phyloP scores from a whole-genome alignment of 2,113 vertebrate species.

The Thunnus thynnus region DNA sequence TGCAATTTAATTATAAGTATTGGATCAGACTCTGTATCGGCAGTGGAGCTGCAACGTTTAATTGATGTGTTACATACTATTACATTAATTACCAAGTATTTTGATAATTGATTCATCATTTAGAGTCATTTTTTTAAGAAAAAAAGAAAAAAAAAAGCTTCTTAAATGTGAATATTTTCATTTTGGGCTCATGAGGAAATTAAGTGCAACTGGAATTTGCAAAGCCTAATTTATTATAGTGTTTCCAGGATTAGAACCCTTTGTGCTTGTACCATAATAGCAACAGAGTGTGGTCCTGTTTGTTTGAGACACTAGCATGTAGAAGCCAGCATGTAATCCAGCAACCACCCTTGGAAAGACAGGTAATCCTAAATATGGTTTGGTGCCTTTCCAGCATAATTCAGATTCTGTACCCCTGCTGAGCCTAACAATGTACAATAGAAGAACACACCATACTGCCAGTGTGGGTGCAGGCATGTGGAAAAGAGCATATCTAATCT shows the following conservation, averaged over 20 bases:
- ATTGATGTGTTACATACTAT: no score
- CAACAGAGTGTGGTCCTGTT: constrained; percentile 1
- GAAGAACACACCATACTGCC: constrained; percentile 1
- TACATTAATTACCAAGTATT: no score
- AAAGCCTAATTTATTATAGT: constrained; percentile 17
- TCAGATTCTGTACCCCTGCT: constrained; percentile 5
- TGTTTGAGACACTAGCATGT: neutral
- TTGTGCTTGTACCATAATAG: constrained; percentile 1
- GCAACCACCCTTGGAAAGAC: constrained; percentile 32
- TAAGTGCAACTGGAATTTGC: constrained; percentile 20
- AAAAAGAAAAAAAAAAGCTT: no score
- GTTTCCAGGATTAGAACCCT: neutral
- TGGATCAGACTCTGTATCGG: no score
- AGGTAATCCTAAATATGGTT: constrained; percentile 41
- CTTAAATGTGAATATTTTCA: no score
- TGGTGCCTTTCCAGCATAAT: constrained; percentile 31
- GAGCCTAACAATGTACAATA: constrained; percentile 37
- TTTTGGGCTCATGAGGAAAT: neutral
- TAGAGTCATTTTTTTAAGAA: no score
- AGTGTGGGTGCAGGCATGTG: constrained; percentile 25
- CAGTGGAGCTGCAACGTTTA: no score
- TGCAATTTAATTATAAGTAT: no score
- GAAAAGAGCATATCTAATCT: constrained; percentile 31
- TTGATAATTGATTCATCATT: no score
- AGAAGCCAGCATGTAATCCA: constrained; percentile 27